Percentiles rank a stretch among this genome's conserved stretches.
phyloP scores from a whole-genome alignment of 2,113 vertebrate genomes.

The Laticauda colubrina region DNA sequence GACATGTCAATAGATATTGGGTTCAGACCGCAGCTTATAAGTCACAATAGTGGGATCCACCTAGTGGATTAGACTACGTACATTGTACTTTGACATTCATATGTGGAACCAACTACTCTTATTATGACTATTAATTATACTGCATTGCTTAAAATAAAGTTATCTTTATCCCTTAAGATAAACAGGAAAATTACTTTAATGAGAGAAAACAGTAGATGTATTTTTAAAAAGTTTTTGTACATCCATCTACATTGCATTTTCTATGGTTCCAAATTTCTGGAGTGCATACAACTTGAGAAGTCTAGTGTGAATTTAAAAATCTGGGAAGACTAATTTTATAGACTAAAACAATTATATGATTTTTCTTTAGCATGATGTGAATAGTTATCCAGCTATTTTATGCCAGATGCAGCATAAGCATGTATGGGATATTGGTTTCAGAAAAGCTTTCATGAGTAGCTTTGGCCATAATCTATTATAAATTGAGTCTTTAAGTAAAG shows the following conservation, averaged over 20 bases:
- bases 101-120: neutral
- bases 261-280: neutral
- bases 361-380: neutral
- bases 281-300: neutral
- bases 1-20: neutral
- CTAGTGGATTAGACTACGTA: neutral
- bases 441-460: neutral
- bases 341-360: neutral
- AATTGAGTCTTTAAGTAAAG: neutral
- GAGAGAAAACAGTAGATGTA: neutral
- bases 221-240: neutral
- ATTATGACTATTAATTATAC: neutral
- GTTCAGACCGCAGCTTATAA: neutral
- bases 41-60: neutral
- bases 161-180: neutral
- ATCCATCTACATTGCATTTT: neutral
- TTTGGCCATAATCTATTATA: neutral
- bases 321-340: neutral
- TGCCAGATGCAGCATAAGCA: neutral
- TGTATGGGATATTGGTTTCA: neutral
- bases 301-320: neutral
- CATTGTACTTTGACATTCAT: neutral
- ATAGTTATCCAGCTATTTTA: neutral
- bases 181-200: neutral
- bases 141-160: neutral